These are phyloP conservation scores for Neoniphon sammara DNA, from an alignment of 2,797 vertebrate species.

Conservation along the genomic window DNA sequence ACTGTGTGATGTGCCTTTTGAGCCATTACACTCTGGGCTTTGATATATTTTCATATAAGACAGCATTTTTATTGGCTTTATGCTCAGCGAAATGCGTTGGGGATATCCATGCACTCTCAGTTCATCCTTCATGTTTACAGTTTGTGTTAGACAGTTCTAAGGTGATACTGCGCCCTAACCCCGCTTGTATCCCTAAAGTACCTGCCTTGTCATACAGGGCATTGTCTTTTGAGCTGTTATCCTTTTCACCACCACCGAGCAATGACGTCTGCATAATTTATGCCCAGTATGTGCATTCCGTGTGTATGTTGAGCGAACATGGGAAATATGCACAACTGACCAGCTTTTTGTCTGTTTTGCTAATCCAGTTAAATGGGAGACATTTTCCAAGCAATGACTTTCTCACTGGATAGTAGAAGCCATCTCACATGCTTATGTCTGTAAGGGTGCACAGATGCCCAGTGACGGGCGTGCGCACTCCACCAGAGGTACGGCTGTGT, in stretches of 20 bases:
- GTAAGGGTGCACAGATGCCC: neutral
- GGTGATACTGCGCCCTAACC: neutral
- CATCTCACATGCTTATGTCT: neutral
- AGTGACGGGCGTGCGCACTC: neutral
- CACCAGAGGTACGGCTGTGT: neutral
- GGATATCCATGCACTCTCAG: neutral
- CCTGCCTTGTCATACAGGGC: neutral
- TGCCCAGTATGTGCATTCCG: neutral
- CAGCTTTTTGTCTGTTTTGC: neutral
- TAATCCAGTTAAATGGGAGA: neutral
- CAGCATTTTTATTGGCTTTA: neutral
- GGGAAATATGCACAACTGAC: neutral
- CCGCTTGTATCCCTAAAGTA: neutral
- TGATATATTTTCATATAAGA: neutral
- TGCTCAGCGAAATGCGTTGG: neutral
- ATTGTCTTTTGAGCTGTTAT: neutral
- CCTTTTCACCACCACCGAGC: neutral
- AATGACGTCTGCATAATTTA: neutral
- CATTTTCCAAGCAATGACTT: neutral
- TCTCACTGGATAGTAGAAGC: neutral
- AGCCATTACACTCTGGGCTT: neutral
- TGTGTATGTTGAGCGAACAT: neutral
- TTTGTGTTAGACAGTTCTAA: neutral
- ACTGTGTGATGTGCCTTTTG: neutral
- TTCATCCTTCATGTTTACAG: neutral